phyloP scores from a whole-genome alignment of 1,140 invertebrate genomes.

The Dinoponera quadriceps region DNA sequence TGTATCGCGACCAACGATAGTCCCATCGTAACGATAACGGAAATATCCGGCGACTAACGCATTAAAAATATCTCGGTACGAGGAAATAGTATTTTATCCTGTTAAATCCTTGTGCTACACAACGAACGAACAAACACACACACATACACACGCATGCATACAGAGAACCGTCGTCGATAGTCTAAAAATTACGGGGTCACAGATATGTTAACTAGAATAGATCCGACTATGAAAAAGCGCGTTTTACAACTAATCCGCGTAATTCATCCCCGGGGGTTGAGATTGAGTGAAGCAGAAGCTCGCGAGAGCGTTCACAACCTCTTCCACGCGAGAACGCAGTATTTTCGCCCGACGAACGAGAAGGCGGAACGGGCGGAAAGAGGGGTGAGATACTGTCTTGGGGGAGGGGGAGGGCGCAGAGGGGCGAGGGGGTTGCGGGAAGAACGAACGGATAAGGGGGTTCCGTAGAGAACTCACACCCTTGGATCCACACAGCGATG shows the following conservation, averaged over 20 bases:
- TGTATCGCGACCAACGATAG: too few species aligned
- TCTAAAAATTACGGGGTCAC: constrained; percentile 10
- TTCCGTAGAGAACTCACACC: constrained; percentile 6
- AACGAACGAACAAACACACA: not conserved
- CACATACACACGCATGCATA: too few species aligned
- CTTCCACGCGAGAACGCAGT: constrained; percentile 36
- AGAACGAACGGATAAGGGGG: constrained; percentile 35
- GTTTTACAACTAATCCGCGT: constrained; percentile 13
- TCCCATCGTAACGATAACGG: too few species aligned
- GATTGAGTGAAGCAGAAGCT: constrained; percentile 31
- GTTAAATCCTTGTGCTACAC: not conserved
- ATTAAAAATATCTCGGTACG: constrained; percentile 4
- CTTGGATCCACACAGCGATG: constrained; percentile 24
- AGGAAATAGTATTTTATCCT: constrained; percentile 18
- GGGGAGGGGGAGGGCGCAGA: not conserved
- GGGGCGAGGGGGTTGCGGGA: not conserved
- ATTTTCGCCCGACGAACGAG: constrained; percentile 48
- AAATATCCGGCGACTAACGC: too few species aligned
- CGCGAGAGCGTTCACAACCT: constrained; percentile 20
- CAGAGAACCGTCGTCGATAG: not conserved
- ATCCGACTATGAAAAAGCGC: constrained; percentile 25
- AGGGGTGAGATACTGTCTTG: not conserved
- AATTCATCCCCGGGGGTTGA: not conserved
- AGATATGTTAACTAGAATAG: constrained; percentile 48
- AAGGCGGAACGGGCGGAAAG: not conserved